Conservation (phyloP, 1,140 invertebrate species). For the Condylostylus longicornis region DNA sequence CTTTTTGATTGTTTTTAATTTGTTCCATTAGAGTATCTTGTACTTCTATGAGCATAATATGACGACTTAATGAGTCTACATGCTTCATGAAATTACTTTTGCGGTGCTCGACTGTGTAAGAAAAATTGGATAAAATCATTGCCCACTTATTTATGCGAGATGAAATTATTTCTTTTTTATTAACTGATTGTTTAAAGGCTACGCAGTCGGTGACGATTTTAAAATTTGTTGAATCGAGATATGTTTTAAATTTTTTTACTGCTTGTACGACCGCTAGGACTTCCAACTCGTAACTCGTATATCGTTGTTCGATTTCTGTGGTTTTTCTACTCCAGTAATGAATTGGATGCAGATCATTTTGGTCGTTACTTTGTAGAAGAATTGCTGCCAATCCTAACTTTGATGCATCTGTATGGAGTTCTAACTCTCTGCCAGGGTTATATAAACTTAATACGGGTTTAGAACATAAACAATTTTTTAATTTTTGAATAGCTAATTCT, state of each 20-base stretch:
- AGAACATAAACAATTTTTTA: slow-evolving; percentile 3
- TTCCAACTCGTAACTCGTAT: slow-evolving; percentile 14
- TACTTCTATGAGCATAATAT: too few species aligned
- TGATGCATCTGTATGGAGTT: slow-evolving; percentile 26
- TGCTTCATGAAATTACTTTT: too few species aligned
- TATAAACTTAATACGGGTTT: slow-evolving; percentile 25
- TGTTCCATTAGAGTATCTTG: too few species aligned
- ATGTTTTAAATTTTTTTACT: background rate
- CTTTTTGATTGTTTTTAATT: too few species aligned
- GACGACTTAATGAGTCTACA: too few species aligned
- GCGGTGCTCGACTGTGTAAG: too few species aligned
- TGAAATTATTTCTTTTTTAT: background rate
- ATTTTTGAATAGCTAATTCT: slow-evolving; percentile 1
- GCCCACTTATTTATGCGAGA: too few species aligned
- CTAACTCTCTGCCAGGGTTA: slow-evolving; percentile 12
- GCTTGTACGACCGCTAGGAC: slow-evolving; percentile 6
- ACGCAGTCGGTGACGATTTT: background rate
- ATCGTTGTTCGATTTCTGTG: slow-evolving; percentile 8
- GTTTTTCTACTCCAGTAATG: slow-evolving; percentile 8
- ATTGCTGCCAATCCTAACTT: slow-evolving; percentile 15
- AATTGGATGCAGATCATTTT: slow-evolving; percentile 1
- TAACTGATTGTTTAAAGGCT: background rate
- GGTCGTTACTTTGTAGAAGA: slow-evolving; percentile 17
- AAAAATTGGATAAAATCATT: too few species aligned
- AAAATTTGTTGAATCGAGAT: background rate